Evolutionary conservation across 2,888 invertebrate genomes (phyloP).

Genomic region (Caenorhabditis drosophilae): DNA sequence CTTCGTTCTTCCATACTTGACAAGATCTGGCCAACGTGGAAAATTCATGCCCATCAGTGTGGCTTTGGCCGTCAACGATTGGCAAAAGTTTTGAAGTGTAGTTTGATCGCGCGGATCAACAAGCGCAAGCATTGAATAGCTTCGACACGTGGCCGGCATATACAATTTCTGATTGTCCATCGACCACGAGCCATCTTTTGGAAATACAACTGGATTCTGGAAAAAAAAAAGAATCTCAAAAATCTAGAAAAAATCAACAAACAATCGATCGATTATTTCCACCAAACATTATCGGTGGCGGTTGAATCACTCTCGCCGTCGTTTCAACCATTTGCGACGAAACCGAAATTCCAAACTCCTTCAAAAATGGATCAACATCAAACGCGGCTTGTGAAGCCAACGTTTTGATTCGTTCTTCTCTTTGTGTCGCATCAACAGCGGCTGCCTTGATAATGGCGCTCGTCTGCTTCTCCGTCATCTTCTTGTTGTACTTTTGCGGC

Average conservation of each 20-base stretch:
- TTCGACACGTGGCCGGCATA: constrained; percentile 55
- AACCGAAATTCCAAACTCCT: constrained; percentile 57
- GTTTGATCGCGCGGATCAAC: constrained; percentile 55
- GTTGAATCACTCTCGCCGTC: constrained; percentile 58
- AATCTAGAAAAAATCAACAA: too few species aligned
- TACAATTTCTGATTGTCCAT: constrained; percentile 61
- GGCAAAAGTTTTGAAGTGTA: constrained; percentile 55
- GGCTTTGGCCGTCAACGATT: constrained; percentile 52
- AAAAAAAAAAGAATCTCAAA: constrained; percentile 4
- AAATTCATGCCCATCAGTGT: constrained; percentile 61
- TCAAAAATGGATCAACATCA: constrained; percentile 59
- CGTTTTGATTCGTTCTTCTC: constrained; percentile 56
- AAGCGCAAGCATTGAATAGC: constrained; percentile 60
- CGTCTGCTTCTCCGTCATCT: constrained; percentile 63
- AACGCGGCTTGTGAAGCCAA: constrained; percentile 59
- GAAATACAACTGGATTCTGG: constrained; percentile 54
- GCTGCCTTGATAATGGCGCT: constrained; percentile 60
- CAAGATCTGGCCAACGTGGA: constrained; percentile 62
- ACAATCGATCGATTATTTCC: constrained; percentile 42
- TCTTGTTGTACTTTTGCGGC: constrained; percentile 64
- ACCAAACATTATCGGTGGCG: constrained; percentile 62
- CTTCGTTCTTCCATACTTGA: constrained; percentile 52
- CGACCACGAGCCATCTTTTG: constrained; percentile 63
- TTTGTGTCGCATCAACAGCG: constrained; percentile 60
- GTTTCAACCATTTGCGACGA: constrained; percentile 60